Percentiles rank a stretch among this genome's conserved stretches.
Evolutionary conservation across 2,797 vertebrate genomes (phyloP).

Genomic region (Eulemur mongoz): DNA sequence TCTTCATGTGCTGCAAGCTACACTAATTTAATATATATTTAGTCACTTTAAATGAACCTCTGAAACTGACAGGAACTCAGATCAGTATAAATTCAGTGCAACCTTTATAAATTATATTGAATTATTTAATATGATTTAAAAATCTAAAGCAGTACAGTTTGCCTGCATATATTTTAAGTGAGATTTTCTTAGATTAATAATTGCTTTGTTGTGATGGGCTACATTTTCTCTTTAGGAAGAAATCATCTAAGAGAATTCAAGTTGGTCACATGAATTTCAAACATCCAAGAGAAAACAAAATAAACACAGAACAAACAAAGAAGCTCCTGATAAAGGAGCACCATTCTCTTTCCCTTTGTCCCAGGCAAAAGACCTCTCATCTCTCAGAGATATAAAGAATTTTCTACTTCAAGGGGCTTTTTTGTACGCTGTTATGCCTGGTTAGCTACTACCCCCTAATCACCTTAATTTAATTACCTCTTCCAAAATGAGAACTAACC

Average conservation of each 20-base stretch:
- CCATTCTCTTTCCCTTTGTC: neutral
- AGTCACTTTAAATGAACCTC: neutral
- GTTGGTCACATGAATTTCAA: neutral
- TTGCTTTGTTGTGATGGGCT: neutral
- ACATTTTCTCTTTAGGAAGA: neutral
- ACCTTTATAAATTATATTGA: neutral
- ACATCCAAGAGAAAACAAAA: neutral
- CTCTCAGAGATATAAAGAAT: neutral
- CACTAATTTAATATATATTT: neutral
- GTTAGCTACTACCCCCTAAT: neutral
- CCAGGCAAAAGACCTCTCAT: neutral
- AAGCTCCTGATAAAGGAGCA: neutral
- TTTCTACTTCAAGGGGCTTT: neutral
- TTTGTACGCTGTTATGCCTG: neutral
- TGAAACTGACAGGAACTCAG: neutral
- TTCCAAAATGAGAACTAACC: neutral
- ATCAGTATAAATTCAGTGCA: neutral
- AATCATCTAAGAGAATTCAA: neutral
- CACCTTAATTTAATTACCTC: neutral
- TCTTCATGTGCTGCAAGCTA: neutral
- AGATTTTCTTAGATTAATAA: neutral
- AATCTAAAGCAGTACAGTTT: neutral
- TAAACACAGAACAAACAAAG: neutral
- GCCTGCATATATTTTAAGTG: neutral
- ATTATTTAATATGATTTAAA: neutral